Evolutionary conservation across 2,113 vertebrate genomes (phyloP).

Genomic region (Sebastes schlegelii): DNA sequence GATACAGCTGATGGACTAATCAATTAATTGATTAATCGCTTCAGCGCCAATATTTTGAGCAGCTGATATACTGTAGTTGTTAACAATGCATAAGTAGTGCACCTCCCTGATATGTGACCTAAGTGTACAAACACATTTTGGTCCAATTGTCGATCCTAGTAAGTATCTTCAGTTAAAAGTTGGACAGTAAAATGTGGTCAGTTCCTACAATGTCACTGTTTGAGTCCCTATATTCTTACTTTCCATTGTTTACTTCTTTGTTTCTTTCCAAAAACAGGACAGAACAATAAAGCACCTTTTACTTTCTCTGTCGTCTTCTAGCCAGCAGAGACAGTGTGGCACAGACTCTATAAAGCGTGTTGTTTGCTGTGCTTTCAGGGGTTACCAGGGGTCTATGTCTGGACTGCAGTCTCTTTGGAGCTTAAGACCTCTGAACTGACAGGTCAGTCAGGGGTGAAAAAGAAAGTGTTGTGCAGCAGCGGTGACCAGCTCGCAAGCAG

Average conservation of each 20-base stretch:
- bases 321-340: slow-evolving; percentile 9
- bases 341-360: slow-evolving; percentile 12
- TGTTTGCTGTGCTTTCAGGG: slow-evolving; percentile 58
- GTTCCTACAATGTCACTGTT: background rate
- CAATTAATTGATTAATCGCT: background rate
- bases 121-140: background rate
- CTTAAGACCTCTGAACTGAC: slow-evolving; percentile 54
- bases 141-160: background rate
- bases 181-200: background rate
- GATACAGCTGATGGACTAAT: background rate
- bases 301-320: background rate
- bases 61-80: background rate
- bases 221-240: background rate
- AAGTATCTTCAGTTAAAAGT: background rate
- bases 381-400: slow-evolving; percentile 65
- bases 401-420: slow-evolving; percentile 53
- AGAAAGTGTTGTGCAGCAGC: slow-evolving; percentile 31
- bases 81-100: background rate
- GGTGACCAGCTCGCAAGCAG: slow-evolving; percentile 16
- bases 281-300: background rate
- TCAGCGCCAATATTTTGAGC: background rate
- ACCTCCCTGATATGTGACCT: background rate
- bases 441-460: slow-evolving; percentile 33
- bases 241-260: background rate
- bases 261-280: background rate